phyloP scores from a whole-genome alignment of 1,140 invertebrate genomes.

The Tetragnatha versicolor region DNA sequence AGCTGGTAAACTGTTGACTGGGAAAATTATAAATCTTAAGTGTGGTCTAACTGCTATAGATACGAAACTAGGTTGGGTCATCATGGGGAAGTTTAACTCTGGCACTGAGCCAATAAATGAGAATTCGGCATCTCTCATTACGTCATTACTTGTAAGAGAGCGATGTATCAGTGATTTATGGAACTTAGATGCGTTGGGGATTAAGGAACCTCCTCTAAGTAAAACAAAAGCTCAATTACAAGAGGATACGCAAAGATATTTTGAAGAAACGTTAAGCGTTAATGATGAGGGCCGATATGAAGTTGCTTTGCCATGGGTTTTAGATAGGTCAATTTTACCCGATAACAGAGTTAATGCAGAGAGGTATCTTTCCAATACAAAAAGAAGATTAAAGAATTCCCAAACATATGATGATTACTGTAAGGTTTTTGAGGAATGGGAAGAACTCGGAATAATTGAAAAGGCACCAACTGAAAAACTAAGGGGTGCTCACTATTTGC shows the following conservation, averaged over 20 bases:
- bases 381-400: conserved; percentile 11
- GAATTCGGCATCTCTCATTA: not conserved
- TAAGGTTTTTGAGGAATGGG: conserved; percentile 15
- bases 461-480: not conserved
- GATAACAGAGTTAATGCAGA: not conserved
- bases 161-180: not conserved
- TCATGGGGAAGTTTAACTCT: conserved; percentile 15
- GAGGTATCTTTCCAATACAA: not conserved
- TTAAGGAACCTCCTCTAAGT: not conserved
- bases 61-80: not conserved
- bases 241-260: conserved; percentile 4
- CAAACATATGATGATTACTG: not conserved
- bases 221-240: not conserved
- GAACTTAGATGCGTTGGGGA: conserved; percentile 18
- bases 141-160: not conserved
- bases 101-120: not conserved
- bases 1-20: conserved; percentile 21
- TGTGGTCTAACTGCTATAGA: not conserved
- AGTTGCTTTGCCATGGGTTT: conserved; percentile 16
- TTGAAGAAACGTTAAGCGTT: conserved; percentile 1
- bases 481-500: not conserved
- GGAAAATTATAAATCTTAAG: conserved; percentile 4
- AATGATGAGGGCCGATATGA: conserved; percentile 3
- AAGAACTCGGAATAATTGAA: conserved; percentile 6
- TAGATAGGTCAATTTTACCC: not conserved